A percentile compares a stretch with the other conserved stretches of the same genome.
Evolutionary conservation across 2,113 vertebrate species (phyloP).

Genomic region (Pelvicachromis taeniatus): DNA sequence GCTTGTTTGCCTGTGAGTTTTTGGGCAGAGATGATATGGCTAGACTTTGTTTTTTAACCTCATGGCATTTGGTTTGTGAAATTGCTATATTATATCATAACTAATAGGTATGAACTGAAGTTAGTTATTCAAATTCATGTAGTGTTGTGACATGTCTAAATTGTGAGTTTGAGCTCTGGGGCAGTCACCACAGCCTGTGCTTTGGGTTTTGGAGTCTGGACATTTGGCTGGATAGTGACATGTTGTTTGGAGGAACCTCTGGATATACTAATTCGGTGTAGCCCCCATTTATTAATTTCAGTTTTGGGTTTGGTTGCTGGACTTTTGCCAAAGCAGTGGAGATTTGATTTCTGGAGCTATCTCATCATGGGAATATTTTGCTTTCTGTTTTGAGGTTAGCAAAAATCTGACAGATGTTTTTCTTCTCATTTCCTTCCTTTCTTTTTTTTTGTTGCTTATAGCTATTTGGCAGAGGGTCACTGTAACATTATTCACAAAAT

Average conservation of each 20-base stretch:
- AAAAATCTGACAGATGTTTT: neutral
- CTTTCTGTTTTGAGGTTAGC: neutral
- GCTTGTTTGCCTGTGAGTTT: neutral
- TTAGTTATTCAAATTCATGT: neutral
- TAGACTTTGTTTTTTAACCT: neutral
- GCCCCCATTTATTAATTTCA: neutral
- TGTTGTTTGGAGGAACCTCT: neutral
- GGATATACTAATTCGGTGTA: neutral
- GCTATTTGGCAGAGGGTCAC: neutral
- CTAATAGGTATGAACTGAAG: neutral
- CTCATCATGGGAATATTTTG: neutral
- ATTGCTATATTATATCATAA: neutral
- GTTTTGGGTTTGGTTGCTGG: neutral
- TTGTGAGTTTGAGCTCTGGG: neutral
- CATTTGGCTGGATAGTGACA: neutral
- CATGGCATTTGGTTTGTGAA: neutral
- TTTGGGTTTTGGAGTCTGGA: neutral
- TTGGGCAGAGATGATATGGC: neutral
- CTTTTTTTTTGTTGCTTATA: neutral
- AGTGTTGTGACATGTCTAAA: neutral
- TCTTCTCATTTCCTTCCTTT: neutral
- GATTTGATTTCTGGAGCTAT: neutral
- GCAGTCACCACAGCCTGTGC: rapidly evolving
- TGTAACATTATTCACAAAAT: neutral
- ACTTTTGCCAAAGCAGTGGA: neutral